Evolutionary conservation across 2,797 vertebrate genomes (phyloP).

Genomic region (Lepus oiostolus): DNA sequence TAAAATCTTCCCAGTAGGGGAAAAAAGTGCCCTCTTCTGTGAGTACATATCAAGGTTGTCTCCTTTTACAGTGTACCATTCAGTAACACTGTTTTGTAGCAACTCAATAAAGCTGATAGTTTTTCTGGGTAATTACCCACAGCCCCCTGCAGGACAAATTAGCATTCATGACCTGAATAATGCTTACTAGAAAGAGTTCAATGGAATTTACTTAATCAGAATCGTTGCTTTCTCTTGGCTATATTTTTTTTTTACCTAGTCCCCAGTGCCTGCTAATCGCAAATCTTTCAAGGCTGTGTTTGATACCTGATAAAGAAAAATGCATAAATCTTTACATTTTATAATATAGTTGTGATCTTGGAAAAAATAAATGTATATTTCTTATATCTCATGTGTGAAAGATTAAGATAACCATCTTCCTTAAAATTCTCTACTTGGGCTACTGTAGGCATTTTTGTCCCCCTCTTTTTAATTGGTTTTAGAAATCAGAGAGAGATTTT

Average conservation of each 20-base stretch:
- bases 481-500: slow-evolving; percentile 37
- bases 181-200: slow-evolving; percentile 92
- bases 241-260: slow-evolving; percentile 82
- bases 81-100: slow-evolving; percentile 88
- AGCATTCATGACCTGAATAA: slow-evolving; percentile 93
- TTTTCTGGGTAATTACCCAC: slow-evolving; percentile 92
- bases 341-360: slow-evolving; percentile 71
- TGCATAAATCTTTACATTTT: slow-evolving; percentile 76
- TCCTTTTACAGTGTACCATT: slow-evolving; percentile 86
- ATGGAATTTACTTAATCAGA: slow-evolving; percentile 92
- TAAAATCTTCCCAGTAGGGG: slow-evolving; percentile 64
- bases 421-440: slow-evolving; percentile 45
- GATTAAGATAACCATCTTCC: slow-evolving; percentile 11
- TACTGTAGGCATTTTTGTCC: not conserved
- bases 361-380: slow-evolving; percentile 1
- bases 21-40: slow-evolving; percentile 68
- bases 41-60: slow-evolving; percentile 86
- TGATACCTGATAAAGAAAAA: slow-evolving; percentile 79
- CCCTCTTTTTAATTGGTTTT: slow-evolving; percentile 46
- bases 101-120: slow-evolving; percentile 91
- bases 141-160: slow-evolving; percentile 92
- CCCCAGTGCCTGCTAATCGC: slow-evolving; percentile 85
- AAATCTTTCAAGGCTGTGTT: slow-evolving; percentile 83
- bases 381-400: slow-evolving; percentile 55
- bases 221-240: slow-evolving; percentile 89